Evolutionary conservation across 2,113 vertebrate genomes (phyloP).

Genomic region (Lamprologus lemairii): DNA sequence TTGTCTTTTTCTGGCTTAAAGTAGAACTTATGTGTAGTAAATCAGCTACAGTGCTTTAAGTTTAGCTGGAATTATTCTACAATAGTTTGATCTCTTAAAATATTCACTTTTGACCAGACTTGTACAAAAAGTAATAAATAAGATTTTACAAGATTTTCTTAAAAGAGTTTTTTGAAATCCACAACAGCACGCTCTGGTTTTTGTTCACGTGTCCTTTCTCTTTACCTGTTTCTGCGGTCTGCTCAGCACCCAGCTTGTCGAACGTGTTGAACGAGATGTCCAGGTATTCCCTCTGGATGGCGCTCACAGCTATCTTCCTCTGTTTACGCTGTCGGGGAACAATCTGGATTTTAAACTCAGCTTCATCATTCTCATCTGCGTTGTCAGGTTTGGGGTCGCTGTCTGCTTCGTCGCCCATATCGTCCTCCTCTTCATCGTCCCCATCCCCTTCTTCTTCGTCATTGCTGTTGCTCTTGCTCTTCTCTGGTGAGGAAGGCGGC

Average conservation of each 20-base stretch:
- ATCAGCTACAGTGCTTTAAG: not conserved
- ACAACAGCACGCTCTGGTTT: not conserved
- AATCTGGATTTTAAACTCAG: conserved; percentile 97
- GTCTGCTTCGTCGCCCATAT: conserved; percentile 80
- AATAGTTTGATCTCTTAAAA: not conserved
- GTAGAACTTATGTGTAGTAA: not conserved
- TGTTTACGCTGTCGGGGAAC: conserved; percentile 93
- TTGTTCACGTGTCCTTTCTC: not conserved
- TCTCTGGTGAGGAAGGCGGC: conserved; percentile 72
- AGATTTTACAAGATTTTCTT: not conserved
- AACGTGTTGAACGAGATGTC: conserved; percentile 95
- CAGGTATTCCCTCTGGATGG: conserved; percentile 97
- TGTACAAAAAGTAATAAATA: not conserved
- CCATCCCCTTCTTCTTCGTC: conserved; percentile 77
- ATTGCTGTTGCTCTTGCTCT: conserved; percentile 70
- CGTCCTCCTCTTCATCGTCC: conserved; percentile 77
- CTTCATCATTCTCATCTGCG: conserved; percentile 81
- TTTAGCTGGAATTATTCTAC: not conserved
- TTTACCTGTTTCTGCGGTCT: conserved; percentile 83
- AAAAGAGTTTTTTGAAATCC: not conserved
- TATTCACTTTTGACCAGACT: not conserved
- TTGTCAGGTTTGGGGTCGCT: conserved; percentile 77
- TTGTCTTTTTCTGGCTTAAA: not conserved
- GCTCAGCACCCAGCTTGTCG: conserved; percentile 85
- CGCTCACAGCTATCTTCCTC: conserved; percentile 96